A percentile compares a stretch with the other conserved stretches of the same genome.
phyloP scores from a whole-genome alignment of 2,797 vertebrate species.

The Valencia hispanica region DNA sequence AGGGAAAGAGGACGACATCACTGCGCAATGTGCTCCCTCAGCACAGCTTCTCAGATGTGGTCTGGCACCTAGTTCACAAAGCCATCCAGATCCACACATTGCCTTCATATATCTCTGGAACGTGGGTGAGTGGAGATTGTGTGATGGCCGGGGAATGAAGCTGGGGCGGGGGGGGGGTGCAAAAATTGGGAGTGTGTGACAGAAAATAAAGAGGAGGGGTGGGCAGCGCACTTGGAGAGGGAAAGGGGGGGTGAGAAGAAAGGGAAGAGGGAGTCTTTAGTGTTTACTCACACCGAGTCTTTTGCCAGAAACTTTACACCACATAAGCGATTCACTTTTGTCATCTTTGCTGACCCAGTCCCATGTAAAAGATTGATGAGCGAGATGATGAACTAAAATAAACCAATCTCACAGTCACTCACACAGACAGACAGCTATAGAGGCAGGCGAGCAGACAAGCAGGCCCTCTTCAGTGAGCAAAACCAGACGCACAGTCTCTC shows the following conservation, averaged over 20 bases:
- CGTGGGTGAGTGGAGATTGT: conserved; percentile 49
- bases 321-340: conserved; percentile 75
- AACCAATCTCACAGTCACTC: conserved; percentile 76
- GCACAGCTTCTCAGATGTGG: conserved; percentile 88
- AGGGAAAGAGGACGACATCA: conserved; percentile 74
- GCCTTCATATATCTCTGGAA: conserved; percentile 80
- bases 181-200: not conserved
- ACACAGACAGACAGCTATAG: conserved; percentile 64
- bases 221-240: not conserved
- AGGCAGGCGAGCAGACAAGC: conserved; percentile 57
- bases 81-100: conserved; percentile 85
- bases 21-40: conserved; percentile 81
- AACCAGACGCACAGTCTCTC: conserved; percentile 56
- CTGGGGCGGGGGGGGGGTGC: conserved; percentile 5
- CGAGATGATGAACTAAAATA: conserved; percentile 79
- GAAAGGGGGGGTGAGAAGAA: conserved; percentile 40
- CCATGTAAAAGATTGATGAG: conserved; percentile 80
- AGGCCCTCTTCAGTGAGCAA: conserved; percentile 52
- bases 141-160: conserved; percentile 30
- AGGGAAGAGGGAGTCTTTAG: conserved; percentile 67
- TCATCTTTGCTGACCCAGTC: conserved; percentile 79
- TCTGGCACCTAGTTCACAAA: conserved; percentile 91
- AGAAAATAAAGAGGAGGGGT: not conserved
- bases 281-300: conserved; percentile 77
- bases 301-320: conserved; percentile 79